Conservation (phyloP, 2,888 invertebrate species). For the Chloromyia formosa region DNA sequence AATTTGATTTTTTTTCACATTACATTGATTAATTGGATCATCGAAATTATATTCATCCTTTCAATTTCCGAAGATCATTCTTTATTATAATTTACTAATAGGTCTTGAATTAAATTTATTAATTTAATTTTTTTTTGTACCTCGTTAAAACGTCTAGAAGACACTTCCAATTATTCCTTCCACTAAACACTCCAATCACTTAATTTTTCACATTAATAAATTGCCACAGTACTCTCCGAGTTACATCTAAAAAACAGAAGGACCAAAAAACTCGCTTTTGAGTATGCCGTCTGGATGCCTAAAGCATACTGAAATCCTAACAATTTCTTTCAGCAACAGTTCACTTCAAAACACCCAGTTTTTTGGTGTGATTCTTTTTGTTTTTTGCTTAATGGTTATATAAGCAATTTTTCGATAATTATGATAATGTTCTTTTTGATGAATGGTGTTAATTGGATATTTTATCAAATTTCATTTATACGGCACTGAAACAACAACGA, state of each 20-base stretch:
- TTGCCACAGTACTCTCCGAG: not conserved
- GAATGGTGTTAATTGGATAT: slow-evolving; percentile 39
- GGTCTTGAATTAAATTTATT: no score
- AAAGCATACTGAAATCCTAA: slow-evolving; percentile 13
- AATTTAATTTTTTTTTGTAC: not conserved
- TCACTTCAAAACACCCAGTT: slow-evolving; percentile 4
- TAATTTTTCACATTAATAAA: not conserved
- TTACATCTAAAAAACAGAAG: not conserved
- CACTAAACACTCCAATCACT: not conserved
- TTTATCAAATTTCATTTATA: slow-evolving; percentile 35
- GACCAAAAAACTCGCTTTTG: not conserved
- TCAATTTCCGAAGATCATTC: no score
- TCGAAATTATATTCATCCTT: no score
- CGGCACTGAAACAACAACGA: not conserved
- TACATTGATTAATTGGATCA: no score
- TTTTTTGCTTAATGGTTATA: slow-evolving; percentile 2
- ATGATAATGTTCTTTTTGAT: slow-evolving; percentile 37
- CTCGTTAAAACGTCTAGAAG: not conserved
- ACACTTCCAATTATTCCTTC: not conserved
- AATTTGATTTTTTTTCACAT: no score
- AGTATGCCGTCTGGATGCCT: slow-evolving; percentile 4
- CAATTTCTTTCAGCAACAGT: not conserved
- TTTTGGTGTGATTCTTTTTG: not conserved
- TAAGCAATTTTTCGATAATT: slow-evolving; percentile 25
- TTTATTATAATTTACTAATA: no score